Percentiles rank a stretch among this genome's conserved stretches.
Evolutionary conservation across 2,797 vertebrate species (phyloP).

Genomic region (Sebastes baramenuke): DNA sequence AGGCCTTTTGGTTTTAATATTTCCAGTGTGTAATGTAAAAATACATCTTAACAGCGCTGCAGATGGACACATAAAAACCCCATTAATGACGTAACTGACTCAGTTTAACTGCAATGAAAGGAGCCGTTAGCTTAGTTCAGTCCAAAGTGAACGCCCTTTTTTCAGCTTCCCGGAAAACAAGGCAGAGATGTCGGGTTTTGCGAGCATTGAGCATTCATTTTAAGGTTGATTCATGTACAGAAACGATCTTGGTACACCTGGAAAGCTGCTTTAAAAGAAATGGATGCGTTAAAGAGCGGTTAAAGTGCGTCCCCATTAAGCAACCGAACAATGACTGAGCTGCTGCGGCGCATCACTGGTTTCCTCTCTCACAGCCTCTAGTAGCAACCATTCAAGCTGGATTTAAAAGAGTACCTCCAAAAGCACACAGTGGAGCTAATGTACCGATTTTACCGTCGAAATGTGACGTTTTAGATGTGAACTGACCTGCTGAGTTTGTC

Average conservation of each 20-base stretch:
- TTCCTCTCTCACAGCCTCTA: constrained; percentile 8
- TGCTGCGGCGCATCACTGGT: constrained; percentile 51
- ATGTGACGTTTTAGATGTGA: neutral
- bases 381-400: neutral
- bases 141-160: constrained; percentile 79
- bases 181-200: neutral
- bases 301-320: constrained; percentile 1
- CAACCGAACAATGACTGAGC: constrained; percentile 73
- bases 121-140: constrained; percentile 30
- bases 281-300: constrained; percentile 8
- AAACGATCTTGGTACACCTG: accelerated
- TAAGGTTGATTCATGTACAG: neutral
- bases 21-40: neutral
- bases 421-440: neutral
- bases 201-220: neutral
- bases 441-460: neutral
- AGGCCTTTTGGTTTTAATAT: neutral
- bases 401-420: neutral
- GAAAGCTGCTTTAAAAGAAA: neutral
- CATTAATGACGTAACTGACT: neutral
- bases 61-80: neutral
- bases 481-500: constrained; percentile 73
- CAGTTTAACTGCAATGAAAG: constrained; percentile 9
- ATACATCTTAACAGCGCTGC: neutral
- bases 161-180: constrained; percentile 67